Percentiles rank a stretch among this genome's conserved stretches.
Conservation (phyloP, 2,888 invertebrate genomes). For the Ochlodes sylvanus region DNA sequence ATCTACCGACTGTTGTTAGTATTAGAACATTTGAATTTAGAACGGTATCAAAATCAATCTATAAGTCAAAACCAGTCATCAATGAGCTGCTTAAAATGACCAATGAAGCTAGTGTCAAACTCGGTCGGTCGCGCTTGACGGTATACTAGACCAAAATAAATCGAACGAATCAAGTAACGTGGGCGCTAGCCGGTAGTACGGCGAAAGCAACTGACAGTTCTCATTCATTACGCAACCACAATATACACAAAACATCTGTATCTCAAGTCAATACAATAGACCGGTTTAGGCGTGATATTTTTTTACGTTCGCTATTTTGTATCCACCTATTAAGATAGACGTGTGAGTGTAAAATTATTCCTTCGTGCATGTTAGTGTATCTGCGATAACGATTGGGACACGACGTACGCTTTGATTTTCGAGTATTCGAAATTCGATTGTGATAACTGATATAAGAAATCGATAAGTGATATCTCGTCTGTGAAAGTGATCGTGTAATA, state of each 20-base stretch:
- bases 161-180: conserved; percentile 56
- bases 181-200: conserved; percentile 63
- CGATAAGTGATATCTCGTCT: conserved; percentile 6
- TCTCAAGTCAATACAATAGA: conserved; percentile 55
- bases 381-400: conserved; percentile 68
- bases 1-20: no score
- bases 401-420: conserved; percentile 58
- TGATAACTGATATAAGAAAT: conserved; percentile 5
- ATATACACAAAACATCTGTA: conserved; percentile 56
- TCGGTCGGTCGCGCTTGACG: conserved; percentile 46
- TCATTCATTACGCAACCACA: conserved; percentile 59
- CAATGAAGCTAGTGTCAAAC: conserved; percentile 37
- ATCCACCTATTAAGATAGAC: conserved; percentile 60
- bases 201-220: conserved; percentile 59
- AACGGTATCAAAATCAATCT: no score
- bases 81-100: not conserved
- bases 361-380: conserved; percentile 63
- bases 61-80: no score
- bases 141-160: conserved; percentile 68
- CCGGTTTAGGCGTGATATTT: conserved; percentile 66
- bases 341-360: conserved; percentile 58
- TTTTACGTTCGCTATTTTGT: conserved; percentile 65
- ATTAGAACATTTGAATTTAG: no score
- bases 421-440: conserved; percentile 43
- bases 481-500: conserved; percentile 24